Evolutionary conservation across 2,888 invertebrate species (phyloP).

Genomic region (Drosophila robusta): DNA sequence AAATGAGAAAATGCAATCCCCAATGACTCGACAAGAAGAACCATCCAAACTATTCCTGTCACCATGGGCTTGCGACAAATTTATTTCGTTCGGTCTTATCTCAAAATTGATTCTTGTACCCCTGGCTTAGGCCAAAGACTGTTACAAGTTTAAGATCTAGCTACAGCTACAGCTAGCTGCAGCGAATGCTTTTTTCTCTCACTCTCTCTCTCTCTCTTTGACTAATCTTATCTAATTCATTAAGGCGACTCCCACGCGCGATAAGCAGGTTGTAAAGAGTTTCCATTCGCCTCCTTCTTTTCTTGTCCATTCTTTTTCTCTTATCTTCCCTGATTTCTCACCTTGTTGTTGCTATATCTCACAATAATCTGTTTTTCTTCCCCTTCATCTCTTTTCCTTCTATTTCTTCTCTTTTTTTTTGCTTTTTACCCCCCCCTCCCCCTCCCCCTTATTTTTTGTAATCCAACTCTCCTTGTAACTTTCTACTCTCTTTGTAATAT

Average conservation of each 20-base stretch:
- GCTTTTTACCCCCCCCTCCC: not conserved
- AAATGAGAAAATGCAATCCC: slow-evolving; percentile 25
- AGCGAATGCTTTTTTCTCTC: not conserved
- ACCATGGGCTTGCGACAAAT: slow-evolving; percentile 1
- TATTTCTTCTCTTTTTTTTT: not conserved
- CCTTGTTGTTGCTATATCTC: not conserved
- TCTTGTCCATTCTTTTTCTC: not conserved
- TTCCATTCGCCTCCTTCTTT: not conserved
- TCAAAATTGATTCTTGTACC: not conserved
- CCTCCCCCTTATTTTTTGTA: no score
- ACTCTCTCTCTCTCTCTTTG: not conserved
- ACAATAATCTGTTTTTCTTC: not conserved
- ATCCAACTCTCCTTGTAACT: no score
- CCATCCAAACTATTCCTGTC: slow-evolving; percentile 1
- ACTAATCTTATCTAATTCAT: slow-evolving; percentile 26
- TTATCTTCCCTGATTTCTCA: not conserved
- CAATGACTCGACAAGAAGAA: slow-evolving; percentile 24
- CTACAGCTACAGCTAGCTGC: no score
- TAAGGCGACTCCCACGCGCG: slow-evolving; percentile 19
- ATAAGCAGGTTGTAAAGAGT: slow-evolving; percentile 12
- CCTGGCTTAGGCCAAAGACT: not conserved
- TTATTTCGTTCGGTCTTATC: slow-evolving; percentile 1
- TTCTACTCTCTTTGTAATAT: no score
- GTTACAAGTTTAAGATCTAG: not conserved
- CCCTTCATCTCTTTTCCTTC: not conserved